Conservation (phyloP, 2,113 vertebrate species). For the Cyanistes caeruleus region DNA sequence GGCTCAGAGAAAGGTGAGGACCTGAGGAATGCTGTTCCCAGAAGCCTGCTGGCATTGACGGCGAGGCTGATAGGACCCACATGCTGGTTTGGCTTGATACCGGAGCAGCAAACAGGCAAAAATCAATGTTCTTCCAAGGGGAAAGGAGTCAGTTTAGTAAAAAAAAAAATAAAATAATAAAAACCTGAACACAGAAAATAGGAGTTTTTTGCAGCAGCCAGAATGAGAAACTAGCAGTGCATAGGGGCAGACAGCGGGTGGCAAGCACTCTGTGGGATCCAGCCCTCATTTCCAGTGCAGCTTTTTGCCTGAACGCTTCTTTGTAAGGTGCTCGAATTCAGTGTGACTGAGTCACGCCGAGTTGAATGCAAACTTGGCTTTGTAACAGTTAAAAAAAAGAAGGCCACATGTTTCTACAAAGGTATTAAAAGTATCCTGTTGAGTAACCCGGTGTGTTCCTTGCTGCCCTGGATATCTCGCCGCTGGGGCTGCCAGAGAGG, state of each 20-base stretch:
- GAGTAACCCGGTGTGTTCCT: background rate
- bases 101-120: background rate
- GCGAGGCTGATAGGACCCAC: background rate
- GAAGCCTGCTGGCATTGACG: background rate
- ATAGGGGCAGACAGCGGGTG: background rate
- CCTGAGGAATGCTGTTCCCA: background rate
- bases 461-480: conserved; percentile 9
- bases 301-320: background rate
- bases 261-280: background rate
- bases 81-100: background rate
- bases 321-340: background rate
- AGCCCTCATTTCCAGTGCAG: background rate
- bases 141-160: background rate
- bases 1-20: background rate
- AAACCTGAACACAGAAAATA: background rate
- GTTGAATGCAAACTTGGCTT: background rate
- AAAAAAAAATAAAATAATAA: background rate
- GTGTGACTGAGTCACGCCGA: background rate
- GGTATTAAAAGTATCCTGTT: conserved; percentile 9
- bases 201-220: background rate
- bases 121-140: background rate
- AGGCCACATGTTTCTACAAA: background rate
- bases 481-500: conserved; percentile 32
- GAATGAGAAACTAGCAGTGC: background rate
- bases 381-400: conserved; percentile 15